Percentiles rank a stretch among this genome's conserved stretches.
These are phyloP conservation scores for Fistularia tabacaria DNA, from an alignment of 2,797 vertebrate species.

Conservation along the genomic window DNA sequence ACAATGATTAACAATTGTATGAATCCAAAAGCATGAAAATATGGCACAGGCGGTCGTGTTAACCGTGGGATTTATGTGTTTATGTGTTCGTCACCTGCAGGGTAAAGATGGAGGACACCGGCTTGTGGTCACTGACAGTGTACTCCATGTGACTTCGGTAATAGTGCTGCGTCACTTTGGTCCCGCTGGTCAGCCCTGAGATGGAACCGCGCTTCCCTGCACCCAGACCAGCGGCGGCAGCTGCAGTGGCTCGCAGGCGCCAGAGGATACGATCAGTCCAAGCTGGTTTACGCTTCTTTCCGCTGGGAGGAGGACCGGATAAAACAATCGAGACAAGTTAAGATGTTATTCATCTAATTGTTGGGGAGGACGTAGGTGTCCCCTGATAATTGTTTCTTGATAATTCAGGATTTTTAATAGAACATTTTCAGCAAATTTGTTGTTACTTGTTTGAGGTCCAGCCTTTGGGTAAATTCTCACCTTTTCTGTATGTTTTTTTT, in stretches of 20 bases:
- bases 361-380: no score
- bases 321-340: background rate
- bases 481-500: no score
- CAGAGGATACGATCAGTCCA: constrained; percentile 98
- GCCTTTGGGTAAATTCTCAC: no score
- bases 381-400: no score
- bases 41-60: no score
- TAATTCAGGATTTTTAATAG: no score
- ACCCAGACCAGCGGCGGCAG: constrained; percentile 28
- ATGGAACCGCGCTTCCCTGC: constrained; percentile 66
- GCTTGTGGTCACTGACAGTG: constrained; percentile 93
- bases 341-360: no score
- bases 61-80: background rate
- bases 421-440: no score
- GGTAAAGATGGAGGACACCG: constrained; percentile 91
- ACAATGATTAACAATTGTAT: no score
- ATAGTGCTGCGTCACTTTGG: constrained; percentile 86
- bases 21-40: no score
- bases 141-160: constrained; percentile 97
- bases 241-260: constrained; percentile 80
- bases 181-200: constrained; percentile 66
- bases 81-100: constrained; percentile 79
- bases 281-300: constrained; percentile 95
- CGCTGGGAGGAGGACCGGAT: constrained; percentile 67
- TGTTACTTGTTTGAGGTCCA: no score